A percentile compares a stretch with the other conserved stretches of the same genome.
phyloP scores from a whole-genome alignment of 2,113 vertebrate species.

The Toxostoma redivivum region DNA sequence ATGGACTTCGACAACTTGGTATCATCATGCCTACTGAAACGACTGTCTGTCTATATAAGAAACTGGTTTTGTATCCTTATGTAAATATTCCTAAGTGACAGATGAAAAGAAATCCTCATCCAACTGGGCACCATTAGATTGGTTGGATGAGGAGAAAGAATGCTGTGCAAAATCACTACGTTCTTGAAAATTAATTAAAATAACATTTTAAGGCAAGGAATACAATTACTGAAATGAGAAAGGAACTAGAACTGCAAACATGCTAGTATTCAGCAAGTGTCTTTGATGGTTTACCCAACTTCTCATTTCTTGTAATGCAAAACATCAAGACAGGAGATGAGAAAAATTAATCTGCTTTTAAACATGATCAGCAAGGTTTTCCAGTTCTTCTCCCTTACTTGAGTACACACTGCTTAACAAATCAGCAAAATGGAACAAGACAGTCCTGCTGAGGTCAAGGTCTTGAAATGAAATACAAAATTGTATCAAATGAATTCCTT shows the following conservation, averaged over 20 bases:
- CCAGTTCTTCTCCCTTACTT: neutral
- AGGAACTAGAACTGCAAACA: neutral
- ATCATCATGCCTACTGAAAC: neutral
- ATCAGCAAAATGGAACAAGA: neutral
- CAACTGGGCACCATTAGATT: neutral
- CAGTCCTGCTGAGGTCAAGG: neutral
- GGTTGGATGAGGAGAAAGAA: neutral
- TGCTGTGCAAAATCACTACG: neutral
- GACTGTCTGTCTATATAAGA: neutral
- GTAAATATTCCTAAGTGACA: neutral
- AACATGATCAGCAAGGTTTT: neutral
- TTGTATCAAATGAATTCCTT: fast-evolving
- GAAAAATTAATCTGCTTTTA: neutral
- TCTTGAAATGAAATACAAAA: neutral
- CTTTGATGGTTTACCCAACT: neutral
- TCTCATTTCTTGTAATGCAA: neutral
- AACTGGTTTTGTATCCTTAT: neutral
- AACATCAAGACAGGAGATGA: neutral
- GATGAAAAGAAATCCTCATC: neutral
- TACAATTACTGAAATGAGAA: neutral
- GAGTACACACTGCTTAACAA: neutral
- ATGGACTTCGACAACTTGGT: neutral
- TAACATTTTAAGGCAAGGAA: neutral
- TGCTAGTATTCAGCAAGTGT: neutral
- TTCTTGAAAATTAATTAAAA: neutral